Conservation (phyloP, 1,140 invertebrate genomes). For the Brachionus angularis region DNA sequence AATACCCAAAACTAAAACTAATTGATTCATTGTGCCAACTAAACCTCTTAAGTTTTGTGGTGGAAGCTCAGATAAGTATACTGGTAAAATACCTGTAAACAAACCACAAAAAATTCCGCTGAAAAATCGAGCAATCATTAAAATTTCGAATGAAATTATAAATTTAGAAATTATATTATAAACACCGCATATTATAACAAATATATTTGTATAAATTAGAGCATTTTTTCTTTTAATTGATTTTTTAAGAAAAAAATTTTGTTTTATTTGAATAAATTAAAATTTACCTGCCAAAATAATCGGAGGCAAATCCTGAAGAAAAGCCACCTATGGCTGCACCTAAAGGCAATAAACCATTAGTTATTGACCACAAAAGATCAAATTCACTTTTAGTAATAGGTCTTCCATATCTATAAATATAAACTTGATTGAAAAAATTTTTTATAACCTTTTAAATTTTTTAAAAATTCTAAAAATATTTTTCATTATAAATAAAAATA, state of each 20-base stretch:
- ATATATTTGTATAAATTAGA: neutral
- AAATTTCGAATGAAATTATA: constrained; percentile 60
- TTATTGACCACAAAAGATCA: constrained; percentile 60
- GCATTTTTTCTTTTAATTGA: constrained; percentile 32
- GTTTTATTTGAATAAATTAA: no score
- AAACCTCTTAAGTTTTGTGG: constrained; percentile 73
- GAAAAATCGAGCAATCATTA: constrained; percentile 74
- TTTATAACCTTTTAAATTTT: constrained; percentile 9
- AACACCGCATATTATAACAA: constrained; percentile 16
- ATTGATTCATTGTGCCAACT: constrained; percentile 77
- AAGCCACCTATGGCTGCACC: constrained; percentile 85
- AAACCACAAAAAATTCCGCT: constrained; percentile 34
- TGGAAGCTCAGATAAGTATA: constrained; percentile 82
- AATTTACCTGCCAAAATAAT: constrained; percentile 69
- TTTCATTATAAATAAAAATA: neutral
- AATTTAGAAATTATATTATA: constrained; percentile 22
- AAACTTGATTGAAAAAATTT: constrained; percentile 23
- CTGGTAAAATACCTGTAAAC: constrained; percentile 70
- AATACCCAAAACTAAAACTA: constrained; percentile 80
- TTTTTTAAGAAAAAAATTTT: no score
- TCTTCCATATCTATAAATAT: neutral
- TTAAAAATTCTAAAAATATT: neutral
- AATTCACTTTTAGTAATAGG: constrained; percentile 1
- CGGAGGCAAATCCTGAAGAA: constrained; percentile 69
- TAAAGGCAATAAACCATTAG: constrained; percentile 78